Conservation (phyloP, 1,140 invertebrate species). For the Euura lappo region DNA sequence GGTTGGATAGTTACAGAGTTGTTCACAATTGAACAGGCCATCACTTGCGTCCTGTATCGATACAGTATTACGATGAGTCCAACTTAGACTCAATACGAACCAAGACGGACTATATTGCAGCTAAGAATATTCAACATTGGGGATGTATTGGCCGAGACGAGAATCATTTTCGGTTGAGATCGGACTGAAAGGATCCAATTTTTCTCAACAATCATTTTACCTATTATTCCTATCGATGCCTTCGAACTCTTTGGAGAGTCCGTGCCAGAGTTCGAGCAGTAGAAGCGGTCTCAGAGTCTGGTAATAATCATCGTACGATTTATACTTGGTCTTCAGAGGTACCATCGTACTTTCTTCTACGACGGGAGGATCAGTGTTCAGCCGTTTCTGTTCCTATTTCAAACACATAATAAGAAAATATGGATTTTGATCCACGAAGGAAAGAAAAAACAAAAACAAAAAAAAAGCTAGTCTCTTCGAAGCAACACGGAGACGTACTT, state of each 20-base stretch:
- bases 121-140: too few relatives aligned
- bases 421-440: not conserved
- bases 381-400: slow-evolving; percentile 32
- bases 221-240: slow-evolving; percentile 19
- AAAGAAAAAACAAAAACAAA: not conserved
- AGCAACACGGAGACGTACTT: slow-evolving; percentile 16
- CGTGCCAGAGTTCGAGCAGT: slow-evolving; percentile 44
- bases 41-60: slow-evolving; percentile 22
- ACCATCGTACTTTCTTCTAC: slow-evolving; percentile 26
- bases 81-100: too few relatives aligned
- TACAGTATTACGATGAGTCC: not conserved
- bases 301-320: slow-evolving; percentile 43
- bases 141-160: too few relatives aligned
- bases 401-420: slow-evolving; percentile 4
- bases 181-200: not conserved
- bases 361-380: slow-evolving; percentile 34
- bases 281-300: slow-evolving; percentile 34
- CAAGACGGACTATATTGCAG: too few relatives aligned
- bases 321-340: slow-evolving; percentile 29
- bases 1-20: slow-evolving; percentile 29
- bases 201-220: not conserved
- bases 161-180: not conserved
- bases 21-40: slow-evolving; percentile 32
- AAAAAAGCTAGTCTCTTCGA: slow-evolving; percentile 11
- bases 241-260: slow-evolving; percentile 38